These are phyloP conservation scores for Hydrolagus colliei DNA, from an alignment of 2,797 vertebrate genomes.

Conservation along the genomic window DNA sequence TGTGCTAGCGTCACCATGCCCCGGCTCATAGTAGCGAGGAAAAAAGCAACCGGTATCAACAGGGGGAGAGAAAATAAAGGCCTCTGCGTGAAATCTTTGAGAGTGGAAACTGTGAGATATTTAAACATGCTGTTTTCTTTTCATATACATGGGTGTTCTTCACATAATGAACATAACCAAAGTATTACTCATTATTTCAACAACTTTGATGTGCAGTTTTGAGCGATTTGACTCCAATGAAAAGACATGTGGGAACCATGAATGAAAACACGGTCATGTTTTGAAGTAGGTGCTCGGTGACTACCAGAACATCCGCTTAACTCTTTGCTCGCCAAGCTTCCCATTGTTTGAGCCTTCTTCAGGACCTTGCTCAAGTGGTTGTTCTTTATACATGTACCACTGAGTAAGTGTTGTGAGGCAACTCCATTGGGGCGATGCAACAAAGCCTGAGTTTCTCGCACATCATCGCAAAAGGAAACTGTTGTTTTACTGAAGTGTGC, in stretches of 20 bases:
- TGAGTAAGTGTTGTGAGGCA: no score
- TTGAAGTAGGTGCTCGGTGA: conserved; percentile 19
- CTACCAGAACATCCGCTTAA: conserved; percentile 11
- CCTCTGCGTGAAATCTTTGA: conserved; percentile 63
- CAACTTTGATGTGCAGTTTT: conserved; percentile 66
- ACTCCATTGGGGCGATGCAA: no score
- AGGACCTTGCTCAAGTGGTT: no score
- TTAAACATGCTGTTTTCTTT: conserved; percentile 68
- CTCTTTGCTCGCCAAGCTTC: neutral
- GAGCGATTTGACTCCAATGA: conserved; percentile 10
- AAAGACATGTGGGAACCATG: conserved; percentile 26
- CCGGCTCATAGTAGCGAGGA: conserved; percentile 42
- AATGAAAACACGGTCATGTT: conserved; percentile 24
- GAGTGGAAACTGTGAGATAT: conserved; percentile 70
- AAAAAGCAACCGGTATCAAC: conserved; percentile 53
- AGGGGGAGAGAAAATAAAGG: conserved; percentile 83
- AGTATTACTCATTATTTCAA: conserved; percentile 74
- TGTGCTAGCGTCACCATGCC: conserved; percentile 58
- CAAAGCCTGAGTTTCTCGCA: no score
- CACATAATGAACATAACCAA: conserved; percentile 61
- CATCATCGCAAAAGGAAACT: no score
- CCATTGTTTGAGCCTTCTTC: no score
- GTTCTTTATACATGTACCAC: no score
- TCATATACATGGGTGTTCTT: conserved; percentile 75
- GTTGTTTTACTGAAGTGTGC: no score